Evolutionary conservation across 2,888 invertebrate genomes (phyloP).

Genomic region (Micropterix aruncella): DNA sequence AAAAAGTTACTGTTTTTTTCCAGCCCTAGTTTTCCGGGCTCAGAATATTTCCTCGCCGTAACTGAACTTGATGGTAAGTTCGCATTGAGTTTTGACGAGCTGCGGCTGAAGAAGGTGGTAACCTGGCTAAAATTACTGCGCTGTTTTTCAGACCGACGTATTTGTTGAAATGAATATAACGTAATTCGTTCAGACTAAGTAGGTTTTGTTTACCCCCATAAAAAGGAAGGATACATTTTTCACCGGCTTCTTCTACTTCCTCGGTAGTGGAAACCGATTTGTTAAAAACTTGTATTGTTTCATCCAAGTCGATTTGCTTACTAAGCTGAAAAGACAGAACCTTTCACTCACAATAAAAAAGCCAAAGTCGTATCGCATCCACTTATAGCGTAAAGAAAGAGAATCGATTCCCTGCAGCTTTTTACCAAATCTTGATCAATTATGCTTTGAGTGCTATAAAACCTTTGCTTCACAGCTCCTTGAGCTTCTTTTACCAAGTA

Average conservation of each 20-base stretch:
- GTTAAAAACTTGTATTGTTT: constrained; percentile 3
- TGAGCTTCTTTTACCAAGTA: constrained; percentile 7
- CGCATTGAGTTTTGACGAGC: too few species aligned
- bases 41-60: too few species aligned
- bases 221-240: constrained; percentile 3
- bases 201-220: constrained; percentile 3
- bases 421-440: constrained; percentile 7
- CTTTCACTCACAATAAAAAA: background rate
- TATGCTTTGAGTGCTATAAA: constrained; percentile 7
- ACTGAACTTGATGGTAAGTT: too few species aligned
- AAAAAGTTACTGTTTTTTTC: too few species aligned
- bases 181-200: constrained; percentile 2
- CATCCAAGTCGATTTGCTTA: constrained; percentile 3
- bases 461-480: constrained; percentile 6
- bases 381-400: constrained; percentile 4
- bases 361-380: background rate
- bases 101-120: constrained; percentile 7
- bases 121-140: constrained; percentile 9
- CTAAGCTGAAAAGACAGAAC: constrained; percentile 1
- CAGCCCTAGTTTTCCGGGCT: too few species aligned
- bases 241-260: constrained; percentile 3
- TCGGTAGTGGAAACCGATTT: constrained; percentile 1
- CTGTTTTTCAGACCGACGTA: constrained; percentile 8
- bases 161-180: constrained; percentile 7
- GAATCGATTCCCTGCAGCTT: constrained; percentile 7